A percentile compares a stretch with the other conserved stretches of the same genome.
Conservation (phyloP, 2,888 invertebrate species). For the Sphecodes monilicornis region DNA sequence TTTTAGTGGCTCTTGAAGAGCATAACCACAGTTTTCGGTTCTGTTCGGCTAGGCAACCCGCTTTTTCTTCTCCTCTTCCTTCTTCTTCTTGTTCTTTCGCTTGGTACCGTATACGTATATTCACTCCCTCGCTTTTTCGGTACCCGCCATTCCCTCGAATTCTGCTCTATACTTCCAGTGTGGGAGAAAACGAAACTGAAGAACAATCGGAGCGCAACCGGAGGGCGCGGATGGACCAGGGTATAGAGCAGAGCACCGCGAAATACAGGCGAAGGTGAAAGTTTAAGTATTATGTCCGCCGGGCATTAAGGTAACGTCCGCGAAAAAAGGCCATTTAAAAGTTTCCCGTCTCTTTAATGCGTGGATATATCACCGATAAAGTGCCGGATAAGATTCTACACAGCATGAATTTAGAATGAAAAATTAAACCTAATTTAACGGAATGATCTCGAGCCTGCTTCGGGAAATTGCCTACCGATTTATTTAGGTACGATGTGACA, state of each 20-base stretch:
- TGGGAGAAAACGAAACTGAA: conserved; percentile 39
- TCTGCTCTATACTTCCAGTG: conserved; percentile 36
- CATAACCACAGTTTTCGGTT: conserved; percentile 76
- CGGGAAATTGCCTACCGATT: background rate
- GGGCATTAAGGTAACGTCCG: conserved; percentile 8
- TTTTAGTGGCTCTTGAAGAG: conserved; percentile 78
- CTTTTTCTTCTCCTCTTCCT: conserved; percentile 42
- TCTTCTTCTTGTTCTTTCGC: conserved; percentile 6
- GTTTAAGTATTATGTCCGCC: conserved; percentile 22
- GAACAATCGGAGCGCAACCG: conserved; percentile 5
- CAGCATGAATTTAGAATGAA: background rate
- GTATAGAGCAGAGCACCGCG: background rate
- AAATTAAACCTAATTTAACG: conserved; percentile 10
- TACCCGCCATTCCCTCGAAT: conserved; percentile 43
- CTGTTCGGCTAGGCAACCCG: conserved; percentile 67
- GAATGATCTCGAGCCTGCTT: background rate
- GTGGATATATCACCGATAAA: conserved; percentile 21
- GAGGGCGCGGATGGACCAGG: background rate
- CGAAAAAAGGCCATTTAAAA: conserved; percentile 10
- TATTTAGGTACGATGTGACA: background rate
- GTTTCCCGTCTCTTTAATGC: conserved; percentile 34
- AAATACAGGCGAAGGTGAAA: conserved; percentile 31
- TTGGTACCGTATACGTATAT: background rate
- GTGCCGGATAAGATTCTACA: background rate
- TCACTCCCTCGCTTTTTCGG: conserved; percentile 55